phyloP scores from a whole-genome alignment of 2,888 invertebrate species.

The Teinopalpus imperialis region DNA sequence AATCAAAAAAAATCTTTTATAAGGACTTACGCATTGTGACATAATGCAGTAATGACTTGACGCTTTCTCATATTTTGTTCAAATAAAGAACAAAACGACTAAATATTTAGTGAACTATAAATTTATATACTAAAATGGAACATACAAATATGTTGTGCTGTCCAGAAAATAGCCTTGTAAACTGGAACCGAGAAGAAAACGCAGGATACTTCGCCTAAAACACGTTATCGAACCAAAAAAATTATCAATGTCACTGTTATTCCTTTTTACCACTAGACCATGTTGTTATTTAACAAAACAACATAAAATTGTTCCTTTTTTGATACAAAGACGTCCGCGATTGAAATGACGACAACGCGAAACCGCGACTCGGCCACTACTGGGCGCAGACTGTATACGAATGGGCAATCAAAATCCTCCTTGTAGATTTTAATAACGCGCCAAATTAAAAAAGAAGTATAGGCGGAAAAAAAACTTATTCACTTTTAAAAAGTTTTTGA shows the following conservation, averaged over 20 bases:
- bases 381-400: constrained; percentile 61
- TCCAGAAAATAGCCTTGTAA: constrained; percentile 55
- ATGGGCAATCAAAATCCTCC: constrained; percentile 44
- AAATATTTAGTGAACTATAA: constrained; percentile 20
- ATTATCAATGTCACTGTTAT: constrained; percentile 30
- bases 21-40: constrained; percentile 48
- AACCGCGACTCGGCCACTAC: constrained; percentile 60
- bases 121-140: constrained; percentile 33
- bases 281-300: constrained; percentile 49
- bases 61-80: constrained; percentile 24
- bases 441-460: constrained; percentile 20
- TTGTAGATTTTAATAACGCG: constrained; percentile 13
- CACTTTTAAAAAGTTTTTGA: too few species aligned
- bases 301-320: constrained; percentile 39
- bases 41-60: constrained; percentile 64
- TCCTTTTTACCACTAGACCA: constrained; percentile 51
- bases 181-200: constrained; percentile 1
- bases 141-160: constrained; percentile 43
- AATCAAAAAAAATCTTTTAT: constrained; percentile 16
- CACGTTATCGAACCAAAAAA: background rate
- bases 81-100: constrained; percentile 12
- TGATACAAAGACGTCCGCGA: constrained; percentile 41
- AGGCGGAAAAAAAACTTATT: too few species aligned
- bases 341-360: constrained; percentile 60
- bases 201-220: background rate